Evolutionary conservation across 2,113 vertebrate genomes (phyloP).

Genomic region (Laterallus jamaicensis): DNA sequence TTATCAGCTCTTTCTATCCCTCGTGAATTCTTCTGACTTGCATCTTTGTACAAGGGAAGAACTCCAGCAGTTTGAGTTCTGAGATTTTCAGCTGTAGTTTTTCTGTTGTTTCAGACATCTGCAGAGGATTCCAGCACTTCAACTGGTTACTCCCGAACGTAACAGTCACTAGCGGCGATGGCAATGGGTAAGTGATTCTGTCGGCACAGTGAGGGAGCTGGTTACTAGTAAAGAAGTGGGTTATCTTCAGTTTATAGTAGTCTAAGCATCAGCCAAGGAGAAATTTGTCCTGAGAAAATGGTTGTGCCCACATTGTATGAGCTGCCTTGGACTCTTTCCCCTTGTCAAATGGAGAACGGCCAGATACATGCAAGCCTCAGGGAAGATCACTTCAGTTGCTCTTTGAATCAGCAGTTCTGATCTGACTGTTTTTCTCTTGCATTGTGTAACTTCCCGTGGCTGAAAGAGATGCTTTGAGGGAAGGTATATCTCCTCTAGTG

Average conservation of each 20-base stretch:
- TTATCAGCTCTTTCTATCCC: background rate
- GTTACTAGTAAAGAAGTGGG: background rate
- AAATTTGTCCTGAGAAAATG: background rate
- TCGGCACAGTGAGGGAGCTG: background rate
- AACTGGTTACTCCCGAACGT: background rate
- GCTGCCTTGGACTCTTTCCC: background rate
- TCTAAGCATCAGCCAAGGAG: background rate
- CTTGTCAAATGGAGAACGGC: background rate
- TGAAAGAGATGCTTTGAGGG: background rate
- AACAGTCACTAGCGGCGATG: background rate
- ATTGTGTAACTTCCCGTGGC: background rate
- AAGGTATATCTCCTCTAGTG: background rate
- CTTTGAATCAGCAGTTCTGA: background rate
- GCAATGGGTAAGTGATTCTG: background rate
- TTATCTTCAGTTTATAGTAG: background rate
- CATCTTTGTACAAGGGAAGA: background rate
- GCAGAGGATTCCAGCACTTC: background rate
- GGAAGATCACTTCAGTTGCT: background rate
- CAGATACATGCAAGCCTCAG: background rate
- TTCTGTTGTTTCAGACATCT: constrained; percentile 3
- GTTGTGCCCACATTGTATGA: background rate
- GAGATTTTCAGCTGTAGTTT: background rate
- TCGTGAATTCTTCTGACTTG: background rate
- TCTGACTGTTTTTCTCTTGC: background rate
- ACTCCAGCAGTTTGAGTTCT: background rate